Base-by-base conservation (phyloP, 2,888 invertebrate species). In the Platycheirus rosarum region DNA sequence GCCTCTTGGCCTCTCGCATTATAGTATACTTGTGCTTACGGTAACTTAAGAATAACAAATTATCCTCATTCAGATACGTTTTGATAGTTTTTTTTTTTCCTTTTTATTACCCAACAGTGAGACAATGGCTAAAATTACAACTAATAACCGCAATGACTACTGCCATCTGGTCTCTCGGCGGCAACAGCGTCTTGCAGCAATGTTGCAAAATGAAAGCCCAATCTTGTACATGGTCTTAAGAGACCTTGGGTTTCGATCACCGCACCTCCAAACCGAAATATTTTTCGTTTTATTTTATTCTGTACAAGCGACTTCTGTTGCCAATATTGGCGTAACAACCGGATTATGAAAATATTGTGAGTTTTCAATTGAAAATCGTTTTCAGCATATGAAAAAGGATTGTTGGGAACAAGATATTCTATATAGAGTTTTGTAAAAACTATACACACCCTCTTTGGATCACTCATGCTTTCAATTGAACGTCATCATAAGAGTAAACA, bases 81-180 rank as follows among this genome's bases (percentile, higher is more conserved):
- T 29, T 13, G 0, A 11, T 26, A 13, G 3, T 29, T 20, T 44
- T 51, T n/a, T 29, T 51, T 68, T 60, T 29, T 11, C 49, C 9
- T 46, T 69, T 62, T 73, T 62, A 68, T 74, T 62, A n/a, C 63
- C 40, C 23, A 40, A 57, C 26, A 55, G 53, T 20, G 14, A 66
- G 14, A 53, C 48, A 37, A 48, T 53, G 37, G 51, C 14, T 51
- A 49, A 16, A 40, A 60, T 65, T 68, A 40, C 35, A 63, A 57
- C 63, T 55, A 57, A 76, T 70, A 69, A 70, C 23, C 14, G 20
- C 32, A 49, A 48, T 49, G 53, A 37, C 37, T 70, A 48, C 46
- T 42, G 46, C 71, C 77, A 77, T 57, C 77, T 77, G 70, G 77
- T 42, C 55, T 40, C 60, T 26, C 5, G 5, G 6, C 8, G 2